Evolutionary conservation across 2,113 vertebrate genomes (phyloP), one percentile per base, ranked within the genome.

Genomic region (Corythornis cristatus): DNA sequence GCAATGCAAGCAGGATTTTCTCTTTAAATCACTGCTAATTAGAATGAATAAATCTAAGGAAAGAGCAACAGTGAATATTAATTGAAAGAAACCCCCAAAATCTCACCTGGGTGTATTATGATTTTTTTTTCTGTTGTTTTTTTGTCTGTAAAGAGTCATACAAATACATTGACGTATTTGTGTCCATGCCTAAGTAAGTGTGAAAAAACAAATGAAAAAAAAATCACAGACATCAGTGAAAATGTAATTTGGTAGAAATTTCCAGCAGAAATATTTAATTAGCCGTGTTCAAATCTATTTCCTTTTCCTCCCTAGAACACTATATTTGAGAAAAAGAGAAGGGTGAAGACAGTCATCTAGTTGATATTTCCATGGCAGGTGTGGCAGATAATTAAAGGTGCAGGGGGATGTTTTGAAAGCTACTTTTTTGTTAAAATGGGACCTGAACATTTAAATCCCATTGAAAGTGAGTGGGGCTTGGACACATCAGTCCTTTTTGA

Each of bases 21-120:
- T 93, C 91, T 93, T 87, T 70, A 93, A 90, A 91, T 89, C 75
- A 29, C 67, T 87, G 84, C 93, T 96, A 96, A 96, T 94, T 96
- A 89, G 84, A 75, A 79, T 66, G 86, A 93, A 79, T 90, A 92
- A 85, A 87, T 92, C 86, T 88, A 76, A 86, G 1, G 15, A 73
- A 93, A 85, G 15, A 93, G 54, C 66, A 89, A 77, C 81, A 43
- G 46, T 54, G 94, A 92, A 95, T 93, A 94, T 93, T 96, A 96
- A 93, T 90, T 79, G 90, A 86, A 90, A 73, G 37, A 89, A 88
- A 46, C 29, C 54, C 42, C 71, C 60, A 64, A 50, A 71, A 81
- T 74, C 73, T 93, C 90, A 90, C 77, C 83, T 92, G 62, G 58
- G 33, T 70, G 15, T 26, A 22, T 71, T 66, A 73, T 15, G 29